phyloP scores from a whole-genome alignment of 1,140 invertebrate genomes.

The Drosophila punjabiensis region DNA sequence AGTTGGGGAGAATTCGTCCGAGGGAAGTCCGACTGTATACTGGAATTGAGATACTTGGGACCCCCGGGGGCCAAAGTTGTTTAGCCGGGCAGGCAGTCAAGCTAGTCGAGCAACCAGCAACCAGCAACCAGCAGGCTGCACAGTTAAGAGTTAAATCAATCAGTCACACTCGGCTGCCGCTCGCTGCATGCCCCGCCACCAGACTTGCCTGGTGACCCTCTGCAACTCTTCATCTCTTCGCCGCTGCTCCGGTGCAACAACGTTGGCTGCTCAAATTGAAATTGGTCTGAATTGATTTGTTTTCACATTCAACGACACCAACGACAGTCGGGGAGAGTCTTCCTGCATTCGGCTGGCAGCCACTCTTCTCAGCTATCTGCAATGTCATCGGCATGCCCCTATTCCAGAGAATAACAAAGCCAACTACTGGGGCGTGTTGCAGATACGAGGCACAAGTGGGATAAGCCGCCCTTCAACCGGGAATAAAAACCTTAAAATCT shows the following conservation, averaged over 20 bases:
- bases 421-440: conserved; percentile 11
- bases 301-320: conserved; percentile 49
- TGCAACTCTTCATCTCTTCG: not conserved
- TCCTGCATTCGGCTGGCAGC: conserved; percentile 16
- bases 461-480: conserved; percentile 5
- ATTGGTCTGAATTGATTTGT: conserved; percentile 61
- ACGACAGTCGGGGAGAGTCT: conserved; percentile 14
- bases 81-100: conserved; percentile 34
- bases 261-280: conserved; percentile 42
- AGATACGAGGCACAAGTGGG: conserved; percentile 19
- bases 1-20: not conserved
- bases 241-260: conserved; percentile 23
- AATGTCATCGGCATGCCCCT: conserved; percentile 38
- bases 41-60: conserved; percentile 20
- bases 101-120: conserved; percentile 41
- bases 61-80: conserved; percentile 32
- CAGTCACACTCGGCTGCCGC: conserved; percentile 55
- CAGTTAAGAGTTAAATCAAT: conserved; percentile 64
- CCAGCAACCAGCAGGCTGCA: conserved; percentile 39
- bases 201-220: conserved; percentile 1
- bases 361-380: conserved; percentile 43
- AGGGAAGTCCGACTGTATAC: conserved; percentile 7
- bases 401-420: conserved; percentile 34
- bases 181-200: not conserved
- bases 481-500: conserved; percentile 2